phyloP scores from a whole-genome alignment of 2,113 vertebrate genomes.

The Ramphastos sulfuratus region DNA sequence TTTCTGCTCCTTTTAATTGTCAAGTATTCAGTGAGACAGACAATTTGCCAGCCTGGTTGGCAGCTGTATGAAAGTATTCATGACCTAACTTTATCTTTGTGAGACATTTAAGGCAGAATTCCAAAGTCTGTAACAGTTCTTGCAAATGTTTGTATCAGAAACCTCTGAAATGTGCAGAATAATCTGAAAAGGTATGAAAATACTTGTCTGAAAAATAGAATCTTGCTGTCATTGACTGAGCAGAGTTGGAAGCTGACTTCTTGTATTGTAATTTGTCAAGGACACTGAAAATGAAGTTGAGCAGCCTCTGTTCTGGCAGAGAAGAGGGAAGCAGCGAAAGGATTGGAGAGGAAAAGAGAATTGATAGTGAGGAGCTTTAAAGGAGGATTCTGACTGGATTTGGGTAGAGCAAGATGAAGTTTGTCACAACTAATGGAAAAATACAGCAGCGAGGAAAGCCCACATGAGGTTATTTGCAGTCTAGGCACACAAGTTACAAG shows the following conservation, averaged over 20 bases:
- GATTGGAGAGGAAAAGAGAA: neutral
- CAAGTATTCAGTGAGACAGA: neutral
- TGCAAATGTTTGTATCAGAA: neutral
- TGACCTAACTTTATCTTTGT: neutral
- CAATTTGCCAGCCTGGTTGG: neutral
- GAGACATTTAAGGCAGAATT: slow-evolving; percentile 6
- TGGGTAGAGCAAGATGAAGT: neutral
- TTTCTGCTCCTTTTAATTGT: neutral
- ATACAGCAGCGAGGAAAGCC: neutral
- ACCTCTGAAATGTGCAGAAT: neutral
- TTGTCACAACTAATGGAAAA: neutral
- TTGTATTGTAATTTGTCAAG: neutral
- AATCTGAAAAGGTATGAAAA: neutral
- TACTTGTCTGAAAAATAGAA: neutral
- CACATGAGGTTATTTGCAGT: neutral
- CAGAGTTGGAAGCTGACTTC: neutral
- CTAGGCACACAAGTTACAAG: neutral
- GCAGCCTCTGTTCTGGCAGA: neutral
- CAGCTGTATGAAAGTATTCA: neutral
- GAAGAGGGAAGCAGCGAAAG: neutral
- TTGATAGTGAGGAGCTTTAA: neutral
- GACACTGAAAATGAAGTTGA: neutral
- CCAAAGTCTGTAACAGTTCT: neutral
- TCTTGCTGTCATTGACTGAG: neutral
- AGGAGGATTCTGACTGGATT: slow-evolving; percentile 14